Percentiles rank a stretch among this genome's conserved stretches.
These are phyloP conservation scores for Tenrec ecaudatus DNA, from an alignment of 2,113 vertebrate species.

Conservation along the genomic window DNA sequence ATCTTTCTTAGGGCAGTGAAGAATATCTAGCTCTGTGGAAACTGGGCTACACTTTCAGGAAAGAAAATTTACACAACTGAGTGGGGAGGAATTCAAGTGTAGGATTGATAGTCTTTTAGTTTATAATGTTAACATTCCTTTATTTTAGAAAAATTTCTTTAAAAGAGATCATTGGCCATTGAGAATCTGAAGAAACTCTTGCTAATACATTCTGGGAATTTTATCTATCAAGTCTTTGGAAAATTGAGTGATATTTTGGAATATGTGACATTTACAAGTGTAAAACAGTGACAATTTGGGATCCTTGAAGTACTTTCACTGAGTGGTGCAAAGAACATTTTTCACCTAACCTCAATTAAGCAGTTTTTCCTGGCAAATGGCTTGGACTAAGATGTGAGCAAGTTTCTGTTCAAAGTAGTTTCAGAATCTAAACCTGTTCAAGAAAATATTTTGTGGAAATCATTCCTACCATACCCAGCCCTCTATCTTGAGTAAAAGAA, in stretches of 20 bases:
- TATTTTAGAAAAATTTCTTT: not conserved
- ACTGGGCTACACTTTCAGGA: not conserved
- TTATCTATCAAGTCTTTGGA: not conserved
- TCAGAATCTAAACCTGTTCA: slow-evolving; percentile 10
- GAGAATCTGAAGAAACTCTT: not conserved
- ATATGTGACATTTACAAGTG: not conserved
- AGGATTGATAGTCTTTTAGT: not conserved
- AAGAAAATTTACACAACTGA: not conserved
- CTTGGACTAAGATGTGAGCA: slow-evolving; percentile 7
- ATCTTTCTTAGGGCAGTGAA: not conserved
- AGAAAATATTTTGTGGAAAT: slow-evolving; percentile 29
- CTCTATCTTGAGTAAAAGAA: not conserved
- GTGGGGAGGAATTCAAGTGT: not conserved
- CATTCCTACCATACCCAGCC: not conserved
- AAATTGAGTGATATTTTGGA: not conserved
- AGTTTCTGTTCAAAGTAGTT: not conserved
- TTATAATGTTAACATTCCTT: not conserved
- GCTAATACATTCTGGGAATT: not conserved
- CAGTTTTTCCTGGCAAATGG: not conserved
- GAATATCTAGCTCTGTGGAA: not conserved
- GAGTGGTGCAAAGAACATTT: not conserved
- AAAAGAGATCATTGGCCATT: slow-evolving; percentile 5
- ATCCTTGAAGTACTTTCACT: not conserved
- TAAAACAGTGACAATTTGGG: not conserved
- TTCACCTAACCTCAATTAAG: not conserved